A percentile compares a stretch with the other conserved stretches of the same genome.
Evolutionary conservation across 2,113 vertebrate species (phyloP).

Genomic region (Argyrosomus japonicus): DNA sequence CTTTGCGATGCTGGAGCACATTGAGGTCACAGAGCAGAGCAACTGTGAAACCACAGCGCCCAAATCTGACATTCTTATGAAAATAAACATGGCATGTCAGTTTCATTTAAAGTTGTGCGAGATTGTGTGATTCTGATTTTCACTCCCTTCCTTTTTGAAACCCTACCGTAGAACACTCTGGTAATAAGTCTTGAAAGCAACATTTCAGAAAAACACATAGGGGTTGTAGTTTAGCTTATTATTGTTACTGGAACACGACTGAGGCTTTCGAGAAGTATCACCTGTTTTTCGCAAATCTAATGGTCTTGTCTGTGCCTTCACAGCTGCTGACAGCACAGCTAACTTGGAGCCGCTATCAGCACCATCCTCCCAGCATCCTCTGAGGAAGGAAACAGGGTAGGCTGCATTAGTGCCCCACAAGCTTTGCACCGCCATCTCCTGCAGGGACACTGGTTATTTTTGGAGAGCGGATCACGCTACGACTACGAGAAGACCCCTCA

Average conservation of each 20-base stretch:
- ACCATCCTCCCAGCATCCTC: conserved; percentile 69
- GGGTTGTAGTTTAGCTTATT: not conserved
- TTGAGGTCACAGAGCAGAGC: conserved; percentile 62
- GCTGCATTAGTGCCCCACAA: conserved; percentile 60
- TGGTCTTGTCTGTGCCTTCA: conserved; percentile 29
- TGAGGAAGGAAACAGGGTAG: conserved; percentile 75
- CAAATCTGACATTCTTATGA: conserved; percentile 51
- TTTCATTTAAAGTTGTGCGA: conserved; percentile 36
- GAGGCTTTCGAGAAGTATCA: conserved; percentile 47
- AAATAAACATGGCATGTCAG: conserved; percentile 62
- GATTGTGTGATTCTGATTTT: conserved; percentile 49
- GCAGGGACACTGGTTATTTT: conserved; percentile 80
- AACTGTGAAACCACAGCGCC: conserved; percentile 68
- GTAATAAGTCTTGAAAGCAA: conserved; percentile 29
- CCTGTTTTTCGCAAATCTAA: conserved; percentile 30
- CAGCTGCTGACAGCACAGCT: conserved; percentile 56
- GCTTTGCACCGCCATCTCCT: conserved; percentile 69
- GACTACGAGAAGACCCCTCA: conserved; percentile 77
- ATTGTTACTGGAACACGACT: conserved; percentile 25
- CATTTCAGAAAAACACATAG: conserved; percentile 20
- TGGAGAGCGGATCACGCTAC: conserved; percentile 76
- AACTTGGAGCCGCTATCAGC: conserved; percentile 51
- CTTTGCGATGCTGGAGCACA: conserved; percentile 41
- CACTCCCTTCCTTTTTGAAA: conserved; percentile 53
- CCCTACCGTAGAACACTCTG: conserved; percentile 5